Percentiles rank a stretch among this genome's conserved stretches.
Evolutionary conservation across 23 tunicate genomes (phyloP).

Genomic region (Oikopleura dioica): DNA sequence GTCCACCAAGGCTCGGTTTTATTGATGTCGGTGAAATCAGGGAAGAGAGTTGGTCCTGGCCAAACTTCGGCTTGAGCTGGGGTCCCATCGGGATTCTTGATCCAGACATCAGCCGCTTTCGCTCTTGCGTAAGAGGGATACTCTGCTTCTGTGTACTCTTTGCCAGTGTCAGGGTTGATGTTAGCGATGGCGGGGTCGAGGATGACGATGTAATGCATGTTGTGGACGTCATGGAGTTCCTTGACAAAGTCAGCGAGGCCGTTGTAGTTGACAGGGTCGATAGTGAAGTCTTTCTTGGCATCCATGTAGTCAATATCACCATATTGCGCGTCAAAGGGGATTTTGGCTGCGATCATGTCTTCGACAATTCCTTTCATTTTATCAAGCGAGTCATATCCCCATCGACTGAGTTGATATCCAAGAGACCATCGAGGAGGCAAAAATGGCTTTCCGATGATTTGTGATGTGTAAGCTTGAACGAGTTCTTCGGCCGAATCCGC

Average conservation of each 20-base stretch:
- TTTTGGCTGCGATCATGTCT: constrained; percentile 73
- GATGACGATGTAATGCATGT: constrained; percentile 75
- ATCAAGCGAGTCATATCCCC: constrained; percentile 62
- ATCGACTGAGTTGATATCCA: constrained; percentile 70
- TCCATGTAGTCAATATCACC: constrained; percentile 99
- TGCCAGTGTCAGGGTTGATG: no score
- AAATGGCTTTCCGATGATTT: constrained; percentile 27
- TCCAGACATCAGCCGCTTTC: constrained; percentile 23
- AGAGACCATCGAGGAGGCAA: constrained; percentile 96
- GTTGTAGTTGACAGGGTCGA: constrained; percentile 24
- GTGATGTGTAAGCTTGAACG: constrained; percentile 30
- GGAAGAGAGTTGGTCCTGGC: constrained; percentile 88
- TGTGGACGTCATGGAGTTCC: constrained; percentile 38
- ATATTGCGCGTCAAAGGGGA: constrained; percentile 85
- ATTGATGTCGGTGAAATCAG: constrained; percentile 44
- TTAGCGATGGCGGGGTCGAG: constrained; percentile 75
- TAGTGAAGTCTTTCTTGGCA: constrained; percentile 43
- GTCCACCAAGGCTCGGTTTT: constrained; percentile 35
- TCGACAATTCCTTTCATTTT: constrained; percentile 42
- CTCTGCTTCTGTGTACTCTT: constrained; percentile 24
- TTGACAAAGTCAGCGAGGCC: constrained; percentile 69
- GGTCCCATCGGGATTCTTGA: constrained; percentile 23
- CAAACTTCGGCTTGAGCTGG: constrained; percentile 63
- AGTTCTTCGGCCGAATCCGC: constrained; percentile 70
- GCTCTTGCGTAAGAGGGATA: constrained; percentile 61